phyloP scores from a whole-genome alignment of 2,888 invertebrate species.

The Orthonevra nobilis region DNA sequence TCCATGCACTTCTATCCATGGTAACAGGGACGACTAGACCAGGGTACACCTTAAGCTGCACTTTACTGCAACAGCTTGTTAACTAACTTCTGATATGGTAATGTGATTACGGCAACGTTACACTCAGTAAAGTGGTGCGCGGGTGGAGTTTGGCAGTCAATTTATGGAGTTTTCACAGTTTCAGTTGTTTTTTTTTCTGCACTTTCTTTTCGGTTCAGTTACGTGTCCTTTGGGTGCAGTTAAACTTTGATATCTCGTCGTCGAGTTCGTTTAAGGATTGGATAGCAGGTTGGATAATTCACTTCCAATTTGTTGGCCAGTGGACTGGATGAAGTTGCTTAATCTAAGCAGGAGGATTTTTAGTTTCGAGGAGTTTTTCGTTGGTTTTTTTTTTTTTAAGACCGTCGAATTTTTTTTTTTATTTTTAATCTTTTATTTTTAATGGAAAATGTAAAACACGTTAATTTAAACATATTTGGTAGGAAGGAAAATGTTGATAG shows the following conservation, averaged over 20 bases:
- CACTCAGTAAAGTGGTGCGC: slow-evolving; percentile 33
- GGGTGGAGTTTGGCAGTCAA: slow-evolving; percentile 21
- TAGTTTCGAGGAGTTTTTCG: not conserved
- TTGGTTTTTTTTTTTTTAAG: too few species aligned
- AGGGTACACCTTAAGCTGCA: slow-evolving; percentile 17
- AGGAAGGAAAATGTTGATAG: too few species aligned
- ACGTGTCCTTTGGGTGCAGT: slow-evolving; percentile 36
- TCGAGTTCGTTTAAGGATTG: slow-evolving; percentile 1
- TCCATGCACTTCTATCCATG: too few species aligned
- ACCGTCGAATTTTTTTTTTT: too few species aligned
- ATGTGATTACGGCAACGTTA: slow-evolving; percentile 58
- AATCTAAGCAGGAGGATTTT: slow-evolving; percentile 9
- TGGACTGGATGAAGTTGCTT: slow-evolving; percentile 1
- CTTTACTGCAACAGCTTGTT: slow-evolving; percentile 22
- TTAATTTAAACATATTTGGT: too few species aligned
- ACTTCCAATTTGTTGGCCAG: slow-evolving; percentile 11
- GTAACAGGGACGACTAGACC: slow-evolving; percentile 3
- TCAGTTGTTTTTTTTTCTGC: too few species aligned
- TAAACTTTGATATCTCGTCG: slow-evolving; percentile 18
- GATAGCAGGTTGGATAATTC: slow-evolving; percentile 13
- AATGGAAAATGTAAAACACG: too few species aligned
- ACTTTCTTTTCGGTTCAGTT: not conserved
- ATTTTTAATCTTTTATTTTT: too few species aligned
- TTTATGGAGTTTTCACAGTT: slow-evolving; percentile 38
- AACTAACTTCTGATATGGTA: slow-evolving; percentile 63